phyloP scores from a whole-genome alignment of 35 echinoderm and acorn worm species.

The Eucidaris tribuloides region DNA sequence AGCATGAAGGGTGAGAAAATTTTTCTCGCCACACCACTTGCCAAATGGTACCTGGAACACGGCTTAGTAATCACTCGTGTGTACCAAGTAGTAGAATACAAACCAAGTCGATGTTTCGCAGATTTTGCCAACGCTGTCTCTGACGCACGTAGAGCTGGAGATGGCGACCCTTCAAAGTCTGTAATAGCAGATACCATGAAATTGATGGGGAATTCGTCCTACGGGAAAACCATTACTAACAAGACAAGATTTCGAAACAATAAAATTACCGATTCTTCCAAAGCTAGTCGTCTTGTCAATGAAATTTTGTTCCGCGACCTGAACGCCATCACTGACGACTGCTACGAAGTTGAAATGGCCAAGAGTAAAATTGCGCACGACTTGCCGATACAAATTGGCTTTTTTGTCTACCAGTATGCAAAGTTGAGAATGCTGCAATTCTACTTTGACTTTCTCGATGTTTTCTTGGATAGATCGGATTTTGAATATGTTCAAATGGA shows the following conservation, averaged over 20 bases:
- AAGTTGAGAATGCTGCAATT: too few relatives aligned
- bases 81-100: too few relatives aligned
- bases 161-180: neutral
- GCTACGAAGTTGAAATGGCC: neutral
- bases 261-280: too few relatives aligned
- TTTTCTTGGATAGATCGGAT: neutral
- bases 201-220: constrained; percentile 32
- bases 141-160: neutral
- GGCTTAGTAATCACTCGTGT: too few relatives aligned
- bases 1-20: constrained; percentile 35
- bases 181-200: constrained; percentile 27
- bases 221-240: constrained; percentile 21
- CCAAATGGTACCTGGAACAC: neutral
- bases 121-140: constrained; percentile 1
- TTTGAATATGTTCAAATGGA: constrained; percentile 7
- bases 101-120: neutral
- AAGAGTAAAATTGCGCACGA: neutral
- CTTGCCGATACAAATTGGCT: neutral
- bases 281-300: too few relatives aligned
- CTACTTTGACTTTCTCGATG: too few relatives aligned
- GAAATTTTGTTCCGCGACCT: too few relatives aligned
- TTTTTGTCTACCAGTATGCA: neutral
- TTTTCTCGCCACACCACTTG: constrained; percentile 27
- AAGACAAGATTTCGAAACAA: neutral
- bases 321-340: neutral